A percentile compares a stretch with the other conserved stretches of the same genome.
Evolutionary conservation across 2,797 vertebrate genomes (phyloP).

Genomic region (Melanotaenia pygmaea): DNA sequence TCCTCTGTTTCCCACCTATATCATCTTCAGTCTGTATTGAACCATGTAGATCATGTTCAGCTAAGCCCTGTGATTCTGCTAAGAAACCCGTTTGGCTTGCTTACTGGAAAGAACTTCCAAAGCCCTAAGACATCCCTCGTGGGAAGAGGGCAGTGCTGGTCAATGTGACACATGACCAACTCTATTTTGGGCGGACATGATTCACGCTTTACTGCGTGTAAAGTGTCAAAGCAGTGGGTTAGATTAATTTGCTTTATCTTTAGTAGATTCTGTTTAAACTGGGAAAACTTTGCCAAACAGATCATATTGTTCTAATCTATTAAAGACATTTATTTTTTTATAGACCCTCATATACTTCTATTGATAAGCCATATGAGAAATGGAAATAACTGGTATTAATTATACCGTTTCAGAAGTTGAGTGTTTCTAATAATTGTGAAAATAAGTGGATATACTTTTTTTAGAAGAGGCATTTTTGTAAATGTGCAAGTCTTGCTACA

Average conservation of each 20-base stretch:
- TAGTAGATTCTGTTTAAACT: constrained; percentile 16
- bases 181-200: constrained; percentile 62
- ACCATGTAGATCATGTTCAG: constrained; percentile 63
- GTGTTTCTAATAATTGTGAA: constrained; percentile 42
- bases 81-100: constrained; percentile 59
- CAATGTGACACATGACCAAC: constrained; percentile 65
- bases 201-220: constrained; percentile 46
- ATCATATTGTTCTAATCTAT: constrained; percentile 15
- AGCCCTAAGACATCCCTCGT: constrained; percentile 39
- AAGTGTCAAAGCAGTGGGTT: constrained; percentile 37
- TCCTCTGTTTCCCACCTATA: constrained; percentile 47
- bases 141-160: constrained; percentile 60
- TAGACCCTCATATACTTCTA: neutral
- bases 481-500: constrained; percentile 24
- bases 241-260: constrained; percentile 46
- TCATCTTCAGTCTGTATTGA: constrained; percentile 41
- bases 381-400: constrained; percentile 25
- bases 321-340: constrained; percentile 3
- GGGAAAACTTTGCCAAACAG: constrained; percentile 15
- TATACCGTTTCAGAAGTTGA: constrained; percentile 18
- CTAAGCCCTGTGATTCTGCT: constrained; percentile 58
- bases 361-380: constrained; percentile 16
- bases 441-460: constrained; percentile 39
- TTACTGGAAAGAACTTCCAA: constrained; percentile 58
- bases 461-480: constrained; percentile 1